Conservation (phyloP, 2,797 vertebrate genomes). For the Ctenochaetus hawaiiensis region DNA sequence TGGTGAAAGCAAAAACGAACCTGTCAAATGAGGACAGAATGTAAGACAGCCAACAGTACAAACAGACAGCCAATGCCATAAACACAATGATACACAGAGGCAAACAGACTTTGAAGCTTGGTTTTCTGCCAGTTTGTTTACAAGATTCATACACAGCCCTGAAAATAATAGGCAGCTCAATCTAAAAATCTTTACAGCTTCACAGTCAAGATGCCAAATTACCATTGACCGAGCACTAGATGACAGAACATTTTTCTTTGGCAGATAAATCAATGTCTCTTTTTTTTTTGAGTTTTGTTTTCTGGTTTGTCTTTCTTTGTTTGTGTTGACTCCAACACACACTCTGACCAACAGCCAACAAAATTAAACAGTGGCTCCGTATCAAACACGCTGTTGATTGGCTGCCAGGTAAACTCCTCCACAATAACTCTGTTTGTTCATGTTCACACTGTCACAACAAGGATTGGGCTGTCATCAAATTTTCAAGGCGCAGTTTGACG, state of each 20-base stretch:
- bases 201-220: slow-evolving; percentile 16
- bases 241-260: not conserved
- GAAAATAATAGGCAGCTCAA: slow-evolving; percentile 1
- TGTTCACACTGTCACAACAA: not conserved
- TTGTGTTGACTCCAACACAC: not conserved
- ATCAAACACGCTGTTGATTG: slow-evolving; percentile 2
- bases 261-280: slow-evolving; percentile 8
- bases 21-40: slow-evolving; percentile 20
- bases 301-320: not conserved
- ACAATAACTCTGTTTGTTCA: not conserved
- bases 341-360: slow-evolving; percentile 12
- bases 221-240: not conserved
- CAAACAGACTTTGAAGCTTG: slow-evolving; percentile 1
- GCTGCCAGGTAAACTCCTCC: not conserved
- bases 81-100: not conserved
- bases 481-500: not conserved
- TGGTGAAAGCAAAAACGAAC: slow-evolving; percentile 18
- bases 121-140: slow-evolving; percentile 8
- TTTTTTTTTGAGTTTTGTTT: not conserved
- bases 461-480: not conserved
- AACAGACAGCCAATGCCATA: not conserved
- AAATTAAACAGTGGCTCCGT: not conserved
- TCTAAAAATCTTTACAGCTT: slow-evolving; percentile 14
- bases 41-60: not conserved
- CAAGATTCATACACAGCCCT: slow-evolving; percentile 2